Base-by-base conservation (phyloP, 2,888 invertebrate species). In the Drosophila pseudotalamancana region DNA sequence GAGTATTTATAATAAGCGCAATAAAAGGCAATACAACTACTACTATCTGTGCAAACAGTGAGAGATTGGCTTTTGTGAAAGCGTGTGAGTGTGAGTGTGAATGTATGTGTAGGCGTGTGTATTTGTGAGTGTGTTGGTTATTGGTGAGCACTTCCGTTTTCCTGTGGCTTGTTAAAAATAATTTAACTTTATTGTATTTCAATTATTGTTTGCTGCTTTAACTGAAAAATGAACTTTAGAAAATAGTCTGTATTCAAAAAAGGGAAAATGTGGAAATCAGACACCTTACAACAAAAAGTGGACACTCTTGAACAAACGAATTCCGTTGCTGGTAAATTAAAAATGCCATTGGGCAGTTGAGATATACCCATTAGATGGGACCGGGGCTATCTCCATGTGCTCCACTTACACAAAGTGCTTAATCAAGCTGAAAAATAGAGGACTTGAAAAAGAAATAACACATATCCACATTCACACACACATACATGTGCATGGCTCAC, bases 351-450 rank as follows among this genome's bases (percentile, higher is more conserved):
- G 86, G 72, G 19, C 50, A 60, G 51, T 37, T 43, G 59, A 25
- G 25, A 80, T 55, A 61, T 63, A 50, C 12, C 35, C 18, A 18
- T 27, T 60, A 54, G 51, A 56, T 57, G 25, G 14, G 19, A 11
- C 43, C 59, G 29, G 29, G 29, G 43, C 56, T 66, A 71, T 88
- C 59, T 79, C 77, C 87, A 72, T 88, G 70, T 86, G 84, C 79
- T 82, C 83, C 83, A 77, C 69, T 87, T 83, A 86, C 88, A 86
- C 88, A 88, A 83, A 83, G 83, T 80, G 87, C 88, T 88, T 88
- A 84, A 83, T 83, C 87, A 88, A 87, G 85, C 81, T 75, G 72
- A 72, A 87, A 80, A 83, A 69, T 82, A 72, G 73, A 77, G 77
- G 56, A 78, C 79, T 85, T 69, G 54, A 67, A 71, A 67, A 57